Conservation (phyloP, 2,888 invertebrate genomes). For the Dasysyrphus albostriatus region DNA sequence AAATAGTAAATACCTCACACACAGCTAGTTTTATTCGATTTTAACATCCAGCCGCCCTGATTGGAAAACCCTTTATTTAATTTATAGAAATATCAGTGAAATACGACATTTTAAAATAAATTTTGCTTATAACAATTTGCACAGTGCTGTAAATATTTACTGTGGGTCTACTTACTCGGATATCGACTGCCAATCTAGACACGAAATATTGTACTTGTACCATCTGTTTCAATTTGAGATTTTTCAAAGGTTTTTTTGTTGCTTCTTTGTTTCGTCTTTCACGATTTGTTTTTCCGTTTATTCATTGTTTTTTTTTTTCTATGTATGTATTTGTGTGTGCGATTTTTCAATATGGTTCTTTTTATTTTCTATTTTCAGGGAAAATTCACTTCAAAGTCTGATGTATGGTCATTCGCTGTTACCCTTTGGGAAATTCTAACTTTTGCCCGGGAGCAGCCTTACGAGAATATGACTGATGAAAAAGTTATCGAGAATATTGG, state of each 20-base stretch:
- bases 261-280: slow-evolving; percentile 31
- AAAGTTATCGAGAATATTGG: slow-evolving; percentile 93
- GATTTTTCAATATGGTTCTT: slow-evolving; percentile 29
- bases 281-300: slow-evolving; percentile 61
- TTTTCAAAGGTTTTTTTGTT: slow-evolving; percentile 22
- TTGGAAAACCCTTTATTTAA: too few species aligned
- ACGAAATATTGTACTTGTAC: slow-evolving; percentile 70
- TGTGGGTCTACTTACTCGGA: background rate
- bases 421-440: slow-evolving; percentile 94
- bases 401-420: slow-evolving; percentile 95
- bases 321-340: slow-evolving; percentile 43
- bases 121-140: background rate
- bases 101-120: too few species aligned
- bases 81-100: too few species aligned
- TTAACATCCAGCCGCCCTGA: too few species aligned
- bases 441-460: slow-evolving; percentile 92
- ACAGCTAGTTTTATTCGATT: too few species aligned
- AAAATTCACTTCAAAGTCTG: slow-evolving; percentile 92
- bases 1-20: too few species aligned
- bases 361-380: slow-evolving; percentile 85
- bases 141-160: slow-evolving; percentile 16
- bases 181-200: slow-evolving; percentile 72
- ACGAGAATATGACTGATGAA: slow-evolving; percentile 90
- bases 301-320: slow-evolving; percentile 45
- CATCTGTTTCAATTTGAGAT: slow-evolving; percentile 71